These are phyloP conservation scores for Caerostris extrusa DNA, from an alignment of 1,140 invertebrate species.

Conservation along the genomic window DNA sequence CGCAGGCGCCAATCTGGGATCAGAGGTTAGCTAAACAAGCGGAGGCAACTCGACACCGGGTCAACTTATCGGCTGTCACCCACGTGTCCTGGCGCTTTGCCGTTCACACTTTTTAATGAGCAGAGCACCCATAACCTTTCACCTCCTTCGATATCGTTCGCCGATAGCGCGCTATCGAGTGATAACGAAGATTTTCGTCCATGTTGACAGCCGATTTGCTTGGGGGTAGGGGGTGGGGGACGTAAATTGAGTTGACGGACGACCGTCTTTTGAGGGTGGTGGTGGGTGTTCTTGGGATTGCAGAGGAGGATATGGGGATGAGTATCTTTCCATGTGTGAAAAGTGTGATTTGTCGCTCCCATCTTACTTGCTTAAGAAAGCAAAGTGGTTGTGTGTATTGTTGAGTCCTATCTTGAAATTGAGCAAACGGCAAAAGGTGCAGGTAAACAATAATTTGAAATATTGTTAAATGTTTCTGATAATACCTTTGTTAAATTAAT, in stretches of 20 bases:
- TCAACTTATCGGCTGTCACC: conserved; percentile 72
- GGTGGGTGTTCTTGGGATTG: not conserved
- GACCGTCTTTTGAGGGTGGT: not conserved
- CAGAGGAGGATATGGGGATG: not conserved
- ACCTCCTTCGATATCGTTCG: conserved; percentile 57
- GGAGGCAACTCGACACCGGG: conserved; percentile 10
- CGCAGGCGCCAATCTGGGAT: conserved; percentile 66
- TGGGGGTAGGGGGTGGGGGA: not conserved
- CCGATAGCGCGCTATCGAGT: conserved; percentile 33
- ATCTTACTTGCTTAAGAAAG: not conserved
- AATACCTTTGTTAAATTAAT: too few species aligned
- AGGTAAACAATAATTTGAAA: too few species aligned
- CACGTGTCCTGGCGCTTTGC: conserved; percentile 76
- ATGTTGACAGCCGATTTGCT: conserved; percentile 74
- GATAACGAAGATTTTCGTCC: conserved; percentile 52
- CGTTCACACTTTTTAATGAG: conserved; percentile 77
- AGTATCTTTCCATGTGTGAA: not conserved
- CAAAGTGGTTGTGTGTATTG: not conserved
- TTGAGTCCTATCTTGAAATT: not conserved
- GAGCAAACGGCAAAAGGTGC: not conserved
- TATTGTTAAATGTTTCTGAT: too few species aligned
- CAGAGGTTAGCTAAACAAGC: conserved; percentile 71
- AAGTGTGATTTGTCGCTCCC: not conserved
- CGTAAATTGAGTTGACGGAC: conserved; percentile 46
- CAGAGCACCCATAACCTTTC: conserved; percentile 72